Evolutionary conservation across 2,888 invertebrate species (phyloP), one percentile per base, ranked within the genome.

Genomic region (Sinodicranocentrus sp.): DNA sequence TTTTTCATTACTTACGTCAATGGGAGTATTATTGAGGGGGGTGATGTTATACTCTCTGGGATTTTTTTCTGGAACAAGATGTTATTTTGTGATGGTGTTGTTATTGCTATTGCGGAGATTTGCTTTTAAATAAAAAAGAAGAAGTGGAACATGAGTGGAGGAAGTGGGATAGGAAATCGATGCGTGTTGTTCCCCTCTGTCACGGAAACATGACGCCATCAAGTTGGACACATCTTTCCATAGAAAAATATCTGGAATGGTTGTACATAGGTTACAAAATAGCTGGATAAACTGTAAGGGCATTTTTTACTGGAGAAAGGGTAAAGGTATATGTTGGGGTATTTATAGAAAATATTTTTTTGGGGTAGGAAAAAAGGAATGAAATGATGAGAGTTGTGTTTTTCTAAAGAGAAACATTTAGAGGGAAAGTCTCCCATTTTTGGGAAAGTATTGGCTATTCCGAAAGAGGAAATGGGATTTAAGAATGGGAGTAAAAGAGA

Each of bases 171-270:
- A 73, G 48, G 59, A 63, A 75, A 75, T 75, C 75, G 63, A 75
- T 75, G 75, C 48, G 15, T 68, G 48, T 67, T 67, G 28, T 68
- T 21, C 68, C 25, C 25, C 25, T 57, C 52, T 76, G 76, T 76
- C 76, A 76, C 76, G 67, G 57, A 76, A 76, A 65, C 76, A 67
- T 76, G 76, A 76, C 76, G 76, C 67, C 43, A 67, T 39, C n/a
- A n/a, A n/a, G n/a, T n/a, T n/a, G n/a, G n/a, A n/a, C n/a, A n/a
- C n/a, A n/a, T n/a, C n/a, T n/a, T n/a, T n/a, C n/a, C n/a, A n/a
- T n/a, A n/a, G n/a, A n/a, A n/a, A n/a, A n/a, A n/a, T n/a, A n/a
- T n/a, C n/a, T n/a, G n/a, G n/a, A n/a, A n/a, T n/a, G n/a, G n/a
- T n/a, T n/a, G n/a, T n/a, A n/a, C n/a, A n/a, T n/a, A n/a, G n/a